These are phyloP conservation scores for Uloborus diversus DNA, from an alignment of 1,140 invertebrate genomes.

Conservation along the genomic window DNA sequence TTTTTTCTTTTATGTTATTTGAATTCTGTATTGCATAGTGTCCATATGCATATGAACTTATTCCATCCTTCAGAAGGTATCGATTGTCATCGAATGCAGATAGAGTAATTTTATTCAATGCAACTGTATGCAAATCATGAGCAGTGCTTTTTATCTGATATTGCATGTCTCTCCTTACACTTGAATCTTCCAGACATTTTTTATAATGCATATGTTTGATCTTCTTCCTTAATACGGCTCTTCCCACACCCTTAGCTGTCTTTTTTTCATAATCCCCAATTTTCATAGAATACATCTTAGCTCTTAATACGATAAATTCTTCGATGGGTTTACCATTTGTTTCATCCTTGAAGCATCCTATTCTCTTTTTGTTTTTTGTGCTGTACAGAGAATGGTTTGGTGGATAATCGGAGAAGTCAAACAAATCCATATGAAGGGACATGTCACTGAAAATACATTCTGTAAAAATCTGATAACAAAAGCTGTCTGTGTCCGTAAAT, in stretches of 20 bases:
- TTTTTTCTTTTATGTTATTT: too few species aligned
- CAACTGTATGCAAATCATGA: too few species aligned
- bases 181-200: not conserved
- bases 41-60: too few species aligned
- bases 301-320: conserved; percentile 18
- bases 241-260: conserved; percentile 2
- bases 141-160: too few species aligned
- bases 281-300: not conserved
- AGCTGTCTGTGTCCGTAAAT: not conserved
- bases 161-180: too few species aligned
- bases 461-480: conserved; percentile 1
- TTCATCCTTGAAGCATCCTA: conserved; percentile 37
- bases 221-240: not conserved
- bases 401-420: conserved; percentile 22
- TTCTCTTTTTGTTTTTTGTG: not conserved
- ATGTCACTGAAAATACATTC: conserved; percentile 2
- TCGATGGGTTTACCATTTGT: not conserved
- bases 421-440: not conserved
- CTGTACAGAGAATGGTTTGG: not conserved
- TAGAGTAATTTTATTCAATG: not conserved
- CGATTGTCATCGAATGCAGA: not conserved
- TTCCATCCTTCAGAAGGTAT: too few species aligned
- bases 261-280: not conserved
- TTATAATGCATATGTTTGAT: not conserved
- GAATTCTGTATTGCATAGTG: too few species aligned